Conservation (phyloP, 1,140 invertebrate species). For the Ridgeia piscesae region DNA sequence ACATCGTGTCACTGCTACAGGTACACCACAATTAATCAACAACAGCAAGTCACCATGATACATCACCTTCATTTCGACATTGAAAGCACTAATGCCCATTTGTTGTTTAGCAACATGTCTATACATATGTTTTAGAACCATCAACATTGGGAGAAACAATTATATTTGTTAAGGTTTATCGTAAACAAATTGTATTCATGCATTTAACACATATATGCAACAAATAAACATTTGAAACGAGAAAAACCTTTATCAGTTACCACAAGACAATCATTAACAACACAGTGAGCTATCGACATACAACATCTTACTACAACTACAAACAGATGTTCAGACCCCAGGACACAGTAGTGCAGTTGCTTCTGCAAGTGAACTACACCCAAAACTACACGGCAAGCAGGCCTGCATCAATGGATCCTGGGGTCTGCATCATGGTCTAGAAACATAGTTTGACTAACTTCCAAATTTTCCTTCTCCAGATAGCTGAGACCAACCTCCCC, state of each 20-base stretch:
- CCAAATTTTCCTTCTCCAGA: constrained; percentile 72
- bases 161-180: too few relatives aligned
- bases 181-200: background rate
- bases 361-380: background rate
- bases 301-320: background rate
- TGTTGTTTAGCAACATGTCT: too few relatives aligned
- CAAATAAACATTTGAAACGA: background rate
- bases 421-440: background rate
- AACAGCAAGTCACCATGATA: too few relatives aligned
- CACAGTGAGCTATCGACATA: too few relatives aligned
- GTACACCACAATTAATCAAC: background rate
- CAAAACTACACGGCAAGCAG: constrained; percentile 8
- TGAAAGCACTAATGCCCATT: too few relatives aligned
- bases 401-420: background rate
- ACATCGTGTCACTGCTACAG: background rate
- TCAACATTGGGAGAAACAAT: too few relatives aligned
- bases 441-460: constrained; percentile 39
- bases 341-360: background rate
- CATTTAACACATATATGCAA: background rate
- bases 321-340: background rate
- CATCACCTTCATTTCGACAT: background rate
- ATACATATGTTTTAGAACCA: too few relatives aligned
- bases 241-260: background rate
- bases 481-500: constrained; percentile 68
- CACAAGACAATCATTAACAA: constrained; percentile 5